A percentile compares a stretch with the other conserved stretches of the same genome.
These are phyloP conservation scores for Albula glossodonta DNA, from an alignment of 2,113 vertebrate genomes.

Conservation along the genomic window DNA sequence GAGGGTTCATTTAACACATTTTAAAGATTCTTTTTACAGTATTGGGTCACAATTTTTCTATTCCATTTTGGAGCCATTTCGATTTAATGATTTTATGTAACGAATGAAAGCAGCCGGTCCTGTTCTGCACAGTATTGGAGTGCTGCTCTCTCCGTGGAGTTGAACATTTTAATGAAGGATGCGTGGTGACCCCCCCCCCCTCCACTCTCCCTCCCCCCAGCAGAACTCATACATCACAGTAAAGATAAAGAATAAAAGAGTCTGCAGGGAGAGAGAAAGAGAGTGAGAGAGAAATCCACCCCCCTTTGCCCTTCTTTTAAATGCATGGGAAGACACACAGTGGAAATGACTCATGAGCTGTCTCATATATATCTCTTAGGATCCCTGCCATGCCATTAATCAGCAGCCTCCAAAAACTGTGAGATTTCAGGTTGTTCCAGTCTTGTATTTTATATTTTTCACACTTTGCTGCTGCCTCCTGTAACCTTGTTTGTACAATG, in stretches of 20 bases:
- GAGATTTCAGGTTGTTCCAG: neutral
- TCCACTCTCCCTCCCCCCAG: neutral
- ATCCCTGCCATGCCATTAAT: constrained; percentile 17
- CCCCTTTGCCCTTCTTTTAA: neutral
- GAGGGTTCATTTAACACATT: too few relatives aligned
- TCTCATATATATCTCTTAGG: neutral
- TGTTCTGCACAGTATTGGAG: neutral
- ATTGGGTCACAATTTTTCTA: neutral
- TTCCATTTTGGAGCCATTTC: neutral
- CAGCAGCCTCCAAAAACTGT: neutral
- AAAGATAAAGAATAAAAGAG: neutral
- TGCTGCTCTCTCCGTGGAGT: neutral
- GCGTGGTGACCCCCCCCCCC: neutral
- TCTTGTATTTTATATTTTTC: neutral
- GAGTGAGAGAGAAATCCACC: neutral
- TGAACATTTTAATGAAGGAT: neutral
- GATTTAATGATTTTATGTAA: neutral
- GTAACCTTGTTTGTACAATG: neutral
- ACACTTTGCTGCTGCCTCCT: neutral
- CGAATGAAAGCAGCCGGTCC: neutral
- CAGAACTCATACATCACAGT: neutral
- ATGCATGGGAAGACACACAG: neutral
- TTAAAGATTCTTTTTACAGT: too few relatives aligned
- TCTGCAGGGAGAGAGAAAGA: neutral
- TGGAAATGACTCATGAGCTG: constrained; percentile 18